Conservation (phyloP, 2,888 invertebrate species). For the Epistrophe eligans region DNA sequence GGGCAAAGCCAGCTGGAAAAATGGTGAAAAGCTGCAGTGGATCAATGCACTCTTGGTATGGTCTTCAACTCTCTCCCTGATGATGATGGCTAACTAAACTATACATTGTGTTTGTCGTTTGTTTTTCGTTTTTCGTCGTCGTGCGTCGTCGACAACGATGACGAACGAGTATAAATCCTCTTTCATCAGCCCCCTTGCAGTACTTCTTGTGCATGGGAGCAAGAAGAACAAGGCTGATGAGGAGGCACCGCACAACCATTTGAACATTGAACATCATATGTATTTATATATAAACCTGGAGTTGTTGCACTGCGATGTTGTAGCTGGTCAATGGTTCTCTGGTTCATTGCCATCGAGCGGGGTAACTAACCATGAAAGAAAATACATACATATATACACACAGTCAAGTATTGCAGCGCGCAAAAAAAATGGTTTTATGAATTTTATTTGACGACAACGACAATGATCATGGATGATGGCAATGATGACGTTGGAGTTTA, state of each 20-base stretch:
- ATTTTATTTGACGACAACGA: constrained; percentile 61
- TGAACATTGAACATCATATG: constrained; percentile 25
- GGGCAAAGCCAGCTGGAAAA: constrained; percentile 70
- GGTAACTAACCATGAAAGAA: constrained; percentile 82
- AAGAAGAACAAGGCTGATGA: background rate
- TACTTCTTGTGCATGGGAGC: background rate
- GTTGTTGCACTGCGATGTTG: constrained; percentile 63
- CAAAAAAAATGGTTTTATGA: constrained; percentile 26
- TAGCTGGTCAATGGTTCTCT: constrained; percentile 84
- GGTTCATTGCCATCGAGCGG: constrained; percentile 84
- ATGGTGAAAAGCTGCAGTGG: constrained; percentile 69
- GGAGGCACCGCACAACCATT: constrained; percentile 15
- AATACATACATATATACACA: constrained; percentile 54
- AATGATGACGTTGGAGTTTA: constrained; percentile 76
- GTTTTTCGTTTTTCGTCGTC: constrained; percentile 7
- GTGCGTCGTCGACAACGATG: constrained; percentile 32
- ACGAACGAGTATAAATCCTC: constrained; percentile 18
- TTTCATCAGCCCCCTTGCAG: constrained; percentile 6
- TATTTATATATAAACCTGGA: constrained; percentile 41
- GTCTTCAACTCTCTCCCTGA: constrained; percentile 68
- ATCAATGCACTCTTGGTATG: constrained; percentile 74
- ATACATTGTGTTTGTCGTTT: constrained; percentile 7
- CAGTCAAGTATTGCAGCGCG: constrained; percentile 66
- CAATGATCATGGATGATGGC: constrained; percentile 72
- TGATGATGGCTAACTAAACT: constrained; percentile 13